Conservation (phyloP, 2,888 invertebrate species). For the Sepioteuthis lessoniana region DNA sequence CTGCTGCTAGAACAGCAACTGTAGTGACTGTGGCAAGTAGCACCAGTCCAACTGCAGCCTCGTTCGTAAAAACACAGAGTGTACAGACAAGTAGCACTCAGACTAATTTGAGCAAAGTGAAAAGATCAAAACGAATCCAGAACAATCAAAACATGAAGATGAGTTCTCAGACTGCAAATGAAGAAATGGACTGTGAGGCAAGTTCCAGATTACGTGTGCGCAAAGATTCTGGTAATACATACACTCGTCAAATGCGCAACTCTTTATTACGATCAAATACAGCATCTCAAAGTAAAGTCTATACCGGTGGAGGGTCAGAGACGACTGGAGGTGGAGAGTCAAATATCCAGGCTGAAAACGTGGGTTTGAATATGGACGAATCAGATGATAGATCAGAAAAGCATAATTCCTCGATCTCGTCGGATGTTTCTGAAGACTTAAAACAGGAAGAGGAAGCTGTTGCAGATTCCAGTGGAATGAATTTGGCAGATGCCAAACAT, state of each 20-base stretch:
- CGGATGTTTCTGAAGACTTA: background rate
- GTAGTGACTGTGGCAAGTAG: background rate
- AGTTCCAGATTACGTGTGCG: slow-evolving; percentile 49
- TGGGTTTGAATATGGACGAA: background rate
- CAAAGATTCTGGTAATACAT: slow-evolving; percentile 52
- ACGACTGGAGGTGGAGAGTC: slow-evolving; percentile 1
- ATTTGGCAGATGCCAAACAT: background rate
- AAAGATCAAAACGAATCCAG: slow-evolving; percentile 43
- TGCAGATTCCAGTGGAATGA: background rate
- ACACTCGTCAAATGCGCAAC: slow-evolving; percentile 50
- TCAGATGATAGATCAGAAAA: background rate
- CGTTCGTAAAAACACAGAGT: background rate
- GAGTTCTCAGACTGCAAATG: background rate
- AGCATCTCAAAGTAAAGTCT: slow-evolving; percentile 35
- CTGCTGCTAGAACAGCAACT: background rate
- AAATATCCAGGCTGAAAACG: background rate
- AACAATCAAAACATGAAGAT: slow-evolving; percentile 39
- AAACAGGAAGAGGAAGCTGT: background rate
- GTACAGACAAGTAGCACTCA: slow-evolving; percentile 44
- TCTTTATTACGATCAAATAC: slow-evolving; percentile 39
- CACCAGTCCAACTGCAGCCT: background rate
- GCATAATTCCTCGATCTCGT: background rate
- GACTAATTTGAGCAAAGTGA: slow-evolving; percentile 42
- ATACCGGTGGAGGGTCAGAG: slow-evolving; percentile 16
- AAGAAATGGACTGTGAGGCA: slow-evolving; percentile 48